These are phyloP conservation scores for Urophycis tenuis DNA, from an alignment of 2,797 vertebrate species.

Conservation along the genomic window DNA sequence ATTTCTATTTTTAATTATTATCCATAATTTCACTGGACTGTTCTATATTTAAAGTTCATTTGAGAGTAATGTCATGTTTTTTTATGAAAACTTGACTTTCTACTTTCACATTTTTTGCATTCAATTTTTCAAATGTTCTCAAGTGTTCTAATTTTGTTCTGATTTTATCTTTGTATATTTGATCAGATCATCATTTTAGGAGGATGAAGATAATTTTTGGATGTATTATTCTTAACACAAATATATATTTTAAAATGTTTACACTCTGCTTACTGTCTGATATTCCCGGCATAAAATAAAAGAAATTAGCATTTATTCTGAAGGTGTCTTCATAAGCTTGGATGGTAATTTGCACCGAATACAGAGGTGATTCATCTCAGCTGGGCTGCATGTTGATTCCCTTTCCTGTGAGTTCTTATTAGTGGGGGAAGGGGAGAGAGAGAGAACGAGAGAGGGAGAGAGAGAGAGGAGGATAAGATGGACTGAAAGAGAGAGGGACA, in stretches of 20 bases:
- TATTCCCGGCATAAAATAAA: slow-evolving; percentile 58
- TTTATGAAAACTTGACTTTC: not conserved
- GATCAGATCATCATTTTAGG: too few species aligned
- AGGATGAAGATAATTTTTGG: too few species aligned
- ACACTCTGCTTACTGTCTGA: slow-evolving; percentile 33
- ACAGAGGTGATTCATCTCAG: slow-evolving; percentile 42
- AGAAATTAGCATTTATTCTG: slow-evolving; percentile 63
- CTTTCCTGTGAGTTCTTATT: slow-evolving; percentile 31
- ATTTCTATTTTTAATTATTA: slow-evolving; percentile 38
- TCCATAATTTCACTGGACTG: not conserved
- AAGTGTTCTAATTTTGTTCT: not conserved
- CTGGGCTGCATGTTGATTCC: slow-evolving; percentile 40
- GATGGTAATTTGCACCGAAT: slow-evolving; percentile 66
- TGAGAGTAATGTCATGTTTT: not conserved
- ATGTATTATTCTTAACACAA: not conserved
- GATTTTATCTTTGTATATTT: too few species aligned
- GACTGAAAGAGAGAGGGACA: slow-evolving; percentile 28
- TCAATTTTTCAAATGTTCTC: not conserved
- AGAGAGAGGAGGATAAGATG: slow-evolving; percentile 11
- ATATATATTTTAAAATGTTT: too few species aligned
- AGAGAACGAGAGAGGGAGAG: slow-evolving; percentile 28
- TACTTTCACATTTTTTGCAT: not conserved
- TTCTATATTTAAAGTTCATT: not conserved
- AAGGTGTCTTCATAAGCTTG: slow-evolving; percentile 62
- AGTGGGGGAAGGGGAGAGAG: slow-evolving; percentile 5